Conservation (phyloP, 2,113 vertebrate genomes). For the Ovis canadensis region DNA sequence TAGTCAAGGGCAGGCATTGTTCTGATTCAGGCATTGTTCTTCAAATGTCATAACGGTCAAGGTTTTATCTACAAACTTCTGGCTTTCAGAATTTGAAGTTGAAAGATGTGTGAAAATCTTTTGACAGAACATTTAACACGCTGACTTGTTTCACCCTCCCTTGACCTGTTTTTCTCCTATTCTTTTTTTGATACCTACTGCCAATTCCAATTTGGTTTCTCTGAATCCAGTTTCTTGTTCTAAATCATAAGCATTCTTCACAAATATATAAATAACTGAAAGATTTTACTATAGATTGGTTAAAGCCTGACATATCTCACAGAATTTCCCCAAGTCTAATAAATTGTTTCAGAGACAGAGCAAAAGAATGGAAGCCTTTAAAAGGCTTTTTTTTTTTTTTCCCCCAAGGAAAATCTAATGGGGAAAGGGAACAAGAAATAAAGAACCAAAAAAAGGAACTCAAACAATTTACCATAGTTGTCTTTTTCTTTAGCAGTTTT, state of each 20-base stretch:
- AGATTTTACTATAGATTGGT: neutral
- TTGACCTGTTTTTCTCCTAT: neutral
- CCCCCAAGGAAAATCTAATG: neutral
- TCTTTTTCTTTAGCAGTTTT: neutral
- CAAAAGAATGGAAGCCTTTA: neutral
- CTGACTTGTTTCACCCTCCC: constrained; percentile 13
- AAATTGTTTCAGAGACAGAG: neutral
- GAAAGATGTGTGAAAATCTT: constrained; percentile 45
- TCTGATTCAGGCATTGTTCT: constrained; percentile 25
- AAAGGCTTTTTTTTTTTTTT: neutral
- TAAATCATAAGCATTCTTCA: constrained; percentile 13
- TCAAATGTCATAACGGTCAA: neutral
- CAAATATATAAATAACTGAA: neutral
- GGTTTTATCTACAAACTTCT: constrained; percentile 45
- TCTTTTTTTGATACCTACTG: neutral
- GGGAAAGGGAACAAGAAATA: neutral
- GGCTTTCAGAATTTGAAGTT: constrained; percentile 34
- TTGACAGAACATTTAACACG: constrained; percentile 36
- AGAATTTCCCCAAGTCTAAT: neutral
- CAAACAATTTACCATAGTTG: neutral
- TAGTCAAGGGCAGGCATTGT: constrained; percentile 25
- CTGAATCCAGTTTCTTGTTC: neutral
- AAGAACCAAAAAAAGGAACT: neutral
- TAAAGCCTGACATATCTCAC: neutral
- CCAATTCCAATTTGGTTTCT: constrained; percentile 23